Conservation (phyloP, 2,113 vertebrate genomes). For the Dinomys branickii region DNA sequence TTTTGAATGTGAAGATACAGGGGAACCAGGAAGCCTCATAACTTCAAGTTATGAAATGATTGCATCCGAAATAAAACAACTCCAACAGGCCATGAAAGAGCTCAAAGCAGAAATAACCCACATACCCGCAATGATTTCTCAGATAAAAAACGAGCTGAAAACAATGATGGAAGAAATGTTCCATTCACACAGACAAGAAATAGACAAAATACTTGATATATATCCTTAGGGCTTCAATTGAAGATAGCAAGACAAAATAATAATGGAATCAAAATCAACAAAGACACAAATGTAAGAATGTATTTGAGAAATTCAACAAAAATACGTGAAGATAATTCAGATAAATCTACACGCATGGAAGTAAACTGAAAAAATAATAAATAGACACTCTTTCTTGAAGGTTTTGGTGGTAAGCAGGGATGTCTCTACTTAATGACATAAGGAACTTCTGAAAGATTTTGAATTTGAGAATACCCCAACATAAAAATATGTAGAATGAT, state of each 20-base stretch:
- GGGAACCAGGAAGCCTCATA: too few relatives aligned
- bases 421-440: not conserved
- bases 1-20: too few relatives aligned
- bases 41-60: too few relatives aligned
- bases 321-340: not conserved
- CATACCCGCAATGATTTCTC: too few relatives aligned
- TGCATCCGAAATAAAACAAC: too few relatives aligned
- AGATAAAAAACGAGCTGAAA: too few relatives aligned
- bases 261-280: not conserved
- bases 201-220: slow-evolving; percentile 10
- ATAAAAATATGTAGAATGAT: not conserved
- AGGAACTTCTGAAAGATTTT: slow-evolving; percentile 9
- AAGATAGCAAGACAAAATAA: not conserved
- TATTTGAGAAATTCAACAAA: not conserved
- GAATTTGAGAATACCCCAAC: not conserved
- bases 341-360: not conserved
- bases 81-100: too few relatives aligned
- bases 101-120: too few relatives aligned
- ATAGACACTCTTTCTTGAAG: not conserved
- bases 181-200: too few relatives aligned
- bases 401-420: not conserved
- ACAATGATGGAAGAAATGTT: slow-evolving; percentile 44
- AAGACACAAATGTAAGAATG: not conserved
- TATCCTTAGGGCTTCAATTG: not conserved
- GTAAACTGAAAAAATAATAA: not conserved